Percentiles rank a stretch among this genome's conserved stretches.
Evolutionary conservation across 1,140 invertebrate genomes (phyloP).

Genomic region (Pachypeltis micranthus): DNA sequence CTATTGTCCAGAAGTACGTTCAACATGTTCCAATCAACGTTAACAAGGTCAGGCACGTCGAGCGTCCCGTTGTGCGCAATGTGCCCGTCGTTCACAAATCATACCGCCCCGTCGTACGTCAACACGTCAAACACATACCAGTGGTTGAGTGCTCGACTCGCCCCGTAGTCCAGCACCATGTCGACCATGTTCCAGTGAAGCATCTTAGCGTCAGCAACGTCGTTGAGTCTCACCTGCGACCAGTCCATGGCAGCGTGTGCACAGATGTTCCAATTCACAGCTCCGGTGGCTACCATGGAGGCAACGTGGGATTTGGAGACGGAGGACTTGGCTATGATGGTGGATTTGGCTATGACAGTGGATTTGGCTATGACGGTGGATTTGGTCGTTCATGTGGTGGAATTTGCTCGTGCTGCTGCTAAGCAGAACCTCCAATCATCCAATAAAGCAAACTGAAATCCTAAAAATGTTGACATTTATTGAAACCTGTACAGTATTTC

Average conservation of each 20-base stretch:
- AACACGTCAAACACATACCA: neutral
- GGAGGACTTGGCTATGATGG: neutral
- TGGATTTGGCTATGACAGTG: neutral
- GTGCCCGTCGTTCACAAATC: neutral
- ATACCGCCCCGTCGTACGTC: neutral
- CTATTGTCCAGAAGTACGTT: neutral
- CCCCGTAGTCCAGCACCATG: neutral
- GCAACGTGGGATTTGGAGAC: neutral
- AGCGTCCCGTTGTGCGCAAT: neutral
- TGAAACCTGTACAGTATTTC: too few relatives aligned
- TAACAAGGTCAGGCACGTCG: neutral
- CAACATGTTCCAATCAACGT: neutral
- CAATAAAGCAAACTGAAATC: too few relatives aligned
- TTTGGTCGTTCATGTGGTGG: neutral
- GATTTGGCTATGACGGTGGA: neutral
- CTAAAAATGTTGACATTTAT: too few relatives aligned
- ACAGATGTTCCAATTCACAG: too few relatives aligned
- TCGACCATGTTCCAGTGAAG: neutral
- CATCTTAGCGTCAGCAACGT: neutral
- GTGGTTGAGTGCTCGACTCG: neutral
- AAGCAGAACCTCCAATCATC: too few relatives aligned
- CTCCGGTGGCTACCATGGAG: neutral
- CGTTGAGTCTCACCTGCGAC: neutral
- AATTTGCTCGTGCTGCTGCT: neutral
- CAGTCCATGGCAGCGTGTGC: neutral